Conservation (phyloP, 2,797 vertebrate species). For the Cuniculus paca region DNA sequence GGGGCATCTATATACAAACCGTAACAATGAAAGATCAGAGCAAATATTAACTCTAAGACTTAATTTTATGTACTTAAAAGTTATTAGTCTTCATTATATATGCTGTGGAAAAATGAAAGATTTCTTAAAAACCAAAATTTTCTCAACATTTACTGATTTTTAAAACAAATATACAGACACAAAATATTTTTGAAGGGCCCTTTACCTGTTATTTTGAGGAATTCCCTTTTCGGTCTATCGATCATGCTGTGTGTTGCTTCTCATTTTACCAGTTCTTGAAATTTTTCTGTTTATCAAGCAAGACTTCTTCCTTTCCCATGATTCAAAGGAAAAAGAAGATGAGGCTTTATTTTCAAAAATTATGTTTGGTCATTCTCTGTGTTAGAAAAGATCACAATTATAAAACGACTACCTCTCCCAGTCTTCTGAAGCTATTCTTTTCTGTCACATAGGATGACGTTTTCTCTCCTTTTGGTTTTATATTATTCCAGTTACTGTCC, state of each 20-base stretch:
- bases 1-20: too few species aligned
- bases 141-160: slow-evolving; percentile 33
- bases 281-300: neutral
- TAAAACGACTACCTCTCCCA: neutral
- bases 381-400: neutral
- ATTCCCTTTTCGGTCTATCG: neutral
- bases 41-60: slow-evolving; percentile 40
- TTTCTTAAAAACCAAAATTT: neutral
- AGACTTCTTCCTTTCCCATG: neutral
- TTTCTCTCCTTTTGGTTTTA: neutral
- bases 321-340: neutral
- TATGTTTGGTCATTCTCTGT: neutral
- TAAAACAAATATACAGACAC: neutral
- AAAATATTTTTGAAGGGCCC: neutral
- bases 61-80: slow-evolving; percentile 7
- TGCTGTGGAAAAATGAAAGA: slow-evolving; percentile 19
- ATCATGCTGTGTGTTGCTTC: neutral
- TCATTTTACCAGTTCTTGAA: neutral
- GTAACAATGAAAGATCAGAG: slow-evolving; percentile 2
- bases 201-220: slow-evolving; percentile 46
- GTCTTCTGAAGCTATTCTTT: neutral
- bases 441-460: neutral
- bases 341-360: neutral
- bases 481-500: neutral
- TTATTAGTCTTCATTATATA: neutral